Evolutionary conservation across 2,113 vertebrate species (phyloP).

Genomic region (Oenanthe melanoleuca): DNA sequence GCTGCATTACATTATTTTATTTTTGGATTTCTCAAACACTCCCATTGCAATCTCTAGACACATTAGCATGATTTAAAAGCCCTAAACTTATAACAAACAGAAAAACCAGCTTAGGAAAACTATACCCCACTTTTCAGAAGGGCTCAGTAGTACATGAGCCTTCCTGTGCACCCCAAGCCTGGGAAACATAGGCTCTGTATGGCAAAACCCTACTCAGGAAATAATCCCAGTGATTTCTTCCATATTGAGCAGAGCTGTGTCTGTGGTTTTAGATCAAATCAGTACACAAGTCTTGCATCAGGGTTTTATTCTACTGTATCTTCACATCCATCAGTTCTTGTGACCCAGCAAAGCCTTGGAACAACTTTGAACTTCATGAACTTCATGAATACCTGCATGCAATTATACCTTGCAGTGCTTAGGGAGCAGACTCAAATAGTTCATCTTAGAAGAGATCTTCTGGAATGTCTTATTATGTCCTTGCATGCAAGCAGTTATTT

Average conservation of each 20-base stretch:
- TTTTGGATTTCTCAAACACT: conserved; percentile 65
- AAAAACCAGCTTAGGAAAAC: neutral
- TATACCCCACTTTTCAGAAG: neutral
- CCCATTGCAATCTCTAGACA: conserved; percentile 14
- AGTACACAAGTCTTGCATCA: neutral
- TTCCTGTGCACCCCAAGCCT: neutral
- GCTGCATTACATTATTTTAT: conserved; percentile 66
- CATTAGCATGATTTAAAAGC: conserved; percentile 34
- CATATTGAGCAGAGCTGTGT: neutral
- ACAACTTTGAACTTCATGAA: conserved; percentile 25
- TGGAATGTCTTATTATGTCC: conserved; percentile 11
- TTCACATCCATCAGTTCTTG: neutral
- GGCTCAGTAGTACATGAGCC: neutral
- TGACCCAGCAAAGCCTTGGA: neutral
- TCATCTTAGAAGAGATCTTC: neutral
- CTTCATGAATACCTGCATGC: neutral
- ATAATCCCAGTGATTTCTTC: neutral
- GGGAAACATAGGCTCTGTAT: neutral
- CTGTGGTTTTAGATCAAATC: neutral
- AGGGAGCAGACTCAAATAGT: neutral
- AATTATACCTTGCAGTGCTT: neutral
- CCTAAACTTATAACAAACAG: conserved; percentile 24
- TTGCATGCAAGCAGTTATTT: neutral
- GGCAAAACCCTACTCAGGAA: neutral
- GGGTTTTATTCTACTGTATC: neutral